Conservation (phyloP, 1,140 invertebrate genomes). For the Drosophila teissieri region DNA sequence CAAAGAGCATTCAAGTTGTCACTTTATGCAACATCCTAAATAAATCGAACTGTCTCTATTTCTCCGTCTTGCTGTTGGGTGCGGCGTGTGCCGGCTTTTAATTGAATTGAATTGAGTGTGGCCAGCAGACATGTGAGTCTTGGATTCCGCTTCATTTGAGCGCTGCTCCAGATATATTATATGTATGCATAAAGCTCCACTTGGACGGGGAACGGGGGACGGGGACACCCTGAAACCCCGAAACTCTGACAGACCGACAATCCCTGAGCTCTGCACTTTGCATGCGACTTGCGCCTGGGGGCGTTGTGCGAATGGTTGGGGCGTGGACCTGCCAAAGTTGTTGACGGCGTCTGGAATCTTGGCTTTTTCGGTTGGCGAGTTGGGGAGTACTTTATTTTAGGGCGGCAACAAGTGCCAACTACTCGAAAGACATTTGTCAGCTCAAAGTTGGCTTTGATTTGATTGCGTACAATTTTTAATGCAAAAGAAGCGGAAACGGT, state of each 20-base stretch:
- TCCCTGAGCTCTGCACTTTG: conserved; percentile 36
- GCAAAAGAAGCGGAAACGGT: not conserved
- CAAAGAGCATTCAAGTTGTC: conserved; percentile 30
- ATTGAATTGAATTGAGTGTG: conserved; percentile 69
- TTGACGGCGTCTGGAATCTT: conserved; percentile 34
- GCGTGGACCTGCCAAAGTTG: conserved; percentile 52
- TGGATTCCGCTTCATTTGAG: conserved; percentile 29
- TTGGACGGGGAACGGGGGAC: not conserved
- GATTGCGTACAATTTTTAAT: not conserved
- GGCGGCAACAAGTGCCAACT: conserved; percentile 57
- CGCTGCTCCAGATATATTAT: conserved; percentile 16
- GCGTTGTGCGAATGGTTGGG: conserved; percentile 39
- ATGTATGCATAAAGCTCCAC: not conserved
- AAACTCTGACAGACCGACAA: conserved; percentile 17
- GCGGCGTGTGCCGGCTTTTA: conserved; percentile 55
- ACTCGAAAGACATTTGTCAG: conserved; percentile 20
- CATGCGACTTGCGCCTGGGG: conserved; percentile 40
- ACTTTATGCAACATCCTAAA: not conserved
- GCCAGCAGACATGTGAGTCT: conserved; percentile 59
- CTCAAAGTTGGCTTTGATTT: conserved; percentile 13
- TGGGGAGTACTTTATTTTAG: conserved; percentile 9
- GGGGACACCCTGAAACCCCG: not conserved
- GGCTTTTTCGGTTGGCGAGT: conserved; percentile 12
- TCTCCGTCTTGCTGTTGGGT: conserved; percentile 29
- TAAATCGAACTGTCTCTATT: conserved; percentile 1